These are phyloP conservation scores for Trichopoda pennipes DNA, from an alignment of 2,888 invertebrate species.

Conservation along the genomic window DNA sequence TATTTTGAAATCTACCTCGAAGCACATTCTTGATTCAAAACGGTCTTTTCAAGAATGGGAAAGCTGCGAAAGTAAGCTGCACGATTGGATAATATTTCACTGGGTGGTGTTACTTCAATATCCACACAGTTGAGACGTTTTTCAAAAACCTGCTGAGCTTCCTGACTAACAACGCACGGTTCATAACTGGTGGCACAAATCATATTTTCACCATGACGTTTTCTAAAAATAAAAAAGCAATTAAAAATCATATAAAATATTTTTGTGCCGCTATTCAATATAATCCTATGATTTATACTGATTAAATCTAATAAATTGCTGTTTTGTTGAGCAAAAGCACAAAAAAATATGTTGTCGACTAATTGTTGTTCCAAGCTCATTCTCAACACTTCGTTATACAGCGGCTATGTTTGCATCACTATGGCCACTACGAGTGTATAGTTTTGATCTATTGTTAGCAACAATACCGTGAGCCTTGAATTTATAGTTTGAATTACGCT, in stretches of 20 bases:
- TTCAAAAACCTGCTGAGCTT: constrained; percentile 85
- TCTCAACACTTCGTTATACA: too few species aligned
- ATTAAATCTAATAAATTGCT: too few species aligned
- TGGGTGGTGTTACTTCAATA: constrained; percentile 91
- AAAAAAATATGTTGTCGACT: too few species aligned
- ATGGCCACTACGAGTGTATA: too few species aligned
- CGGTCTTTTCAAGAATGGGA: constrained; percentile 89
- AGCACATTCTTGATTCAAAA: constrained; percentile 88
- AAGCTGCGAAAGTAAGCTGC: constrained; percentile 90
- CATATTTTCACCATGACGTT: constrained; percentile 87
- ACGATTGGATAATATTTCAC: constrained; percentile 88
- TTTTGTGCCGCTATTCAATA: background rate
- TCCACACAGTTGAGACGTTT: constrained; percentile 87
- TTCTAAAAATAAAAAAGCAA: constrained; percentile 77
- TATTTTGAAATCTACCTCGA: constrained; percentile 82
- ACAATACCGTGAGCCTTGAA: too few species aligned
- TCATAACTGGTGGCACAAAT: constrained; percentile 88
- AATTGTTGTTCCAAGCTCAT: too few species aligned
- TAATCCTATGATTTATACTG: too few species aligned
- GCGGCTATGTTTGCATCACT: too few species aligned
- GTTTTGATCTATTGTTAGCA: too few species aligned
- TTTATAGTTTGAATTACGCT: too few species aligned
- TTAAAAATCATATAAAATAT: background rate
- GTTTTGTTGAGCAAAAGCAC: too few species aligned
- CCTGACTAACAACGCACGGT: constrained; percentile 85